Conservation (phyloP, 2,888 invertebrate species). For the Muschampia plurimacula region DNA sequence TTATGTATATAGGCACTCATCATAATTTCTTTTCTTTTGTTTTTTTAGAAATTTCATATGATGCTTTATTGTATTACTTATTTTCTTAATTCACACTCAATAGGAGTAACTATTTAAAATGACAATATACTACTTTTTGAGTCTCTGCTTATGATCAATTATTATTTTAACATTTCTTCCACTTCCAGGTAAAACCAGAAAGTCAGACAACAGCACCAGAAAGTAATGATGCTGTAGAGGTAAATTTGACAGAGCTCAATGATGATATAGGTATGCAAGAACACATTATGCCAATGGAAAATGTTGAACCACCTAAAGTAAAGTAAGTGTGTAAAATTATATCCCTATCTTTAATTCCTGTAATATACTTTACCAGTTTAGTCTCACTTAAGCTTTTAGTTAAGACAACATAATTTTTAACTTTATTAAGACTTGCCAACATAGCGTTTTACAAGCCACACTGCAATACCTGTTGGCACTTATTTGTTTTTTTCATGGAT, state of each 20-base stretch:
- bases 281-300: slow-evolving; percentile 28
- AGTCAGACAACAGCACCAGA: slow-evolving; percentile 51
- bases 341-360: neutral
- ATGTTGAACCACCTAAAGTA: slow-evolving; percentile 30
- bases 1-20: too few species aligned
- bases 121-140: too few species aligned
- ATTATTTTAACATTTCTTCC: slow-evolving; percentile 15
- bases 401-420: too few species aligned
- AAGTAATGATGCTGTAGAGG: slow-evolving; percentile 53
- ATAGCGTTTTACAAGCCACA: too few species aligned
- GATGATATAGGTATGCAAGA: slow-evolving; percentile 52
- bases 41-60: neutral
- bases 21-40: too few species aligned
- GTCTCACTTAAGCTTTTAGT: too few species aligned
- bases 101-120: too few species aligned
- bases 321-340: slow-evolving; percentile 21
- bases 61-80: too few species aligned
- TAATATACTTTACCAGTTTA: neutral
- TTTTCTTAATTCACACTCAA: too few species aligned
- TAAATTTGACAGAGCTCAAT: slow-evolving; percentile 54
- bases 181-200: slow-evolving; percentile 50
- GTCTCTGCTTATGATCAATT: neutral
- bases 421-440: too few species aligned
- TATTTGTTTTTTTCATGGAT: too few species aligned
- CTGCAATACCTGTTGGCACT: too few species aligned